Evolutionary conservation across 2,888 invertebrate species (phyloP).

Genomic region (Xestoiulus laeticollis): DNA sequence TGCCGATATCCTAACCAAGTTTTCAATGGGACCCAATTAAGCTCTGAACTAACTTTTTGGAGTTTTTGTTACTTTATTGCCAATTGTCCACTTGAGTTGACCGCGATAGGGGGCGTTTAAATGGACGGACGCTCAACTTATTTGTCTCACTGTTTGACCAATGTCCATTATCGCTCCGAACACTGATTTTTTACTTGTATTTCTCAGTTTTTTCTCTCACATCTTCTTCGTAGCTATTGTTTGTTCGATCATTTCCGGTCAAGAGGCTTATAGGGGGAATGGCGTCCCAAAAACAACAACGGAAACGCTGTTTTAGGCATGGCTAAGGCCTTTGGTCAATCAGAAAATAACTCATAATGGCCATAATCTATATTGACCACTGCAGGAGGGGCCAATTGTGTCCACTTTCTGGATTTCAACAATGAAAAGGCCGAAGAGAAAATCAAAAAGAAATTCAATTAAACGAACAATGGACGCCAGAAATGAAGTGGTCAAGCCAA

Average conservation of each 20-base stretch:
- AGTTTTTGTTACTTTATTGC: conserved; percentile 16
- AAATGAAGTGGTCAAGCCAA: conserved; percentile 28
- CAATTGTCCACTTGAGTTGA: conserved; percentile 21
- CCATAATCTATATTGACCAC: conserved; percentile 15
- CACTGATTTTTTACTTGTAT: neutral
- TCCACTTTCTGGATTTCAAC: conserved; percentile 27
- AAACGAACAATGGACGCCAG: neutral
- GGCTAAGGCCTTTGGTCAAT: neutral
- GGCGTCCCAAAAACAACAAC: conserved; percentile 19
- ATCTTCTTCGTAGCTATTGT: neutral
- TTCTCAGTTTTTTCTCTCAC: too few relatives aligned
- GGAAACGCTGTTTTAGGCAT: neutral
- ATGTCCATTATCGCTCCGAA: conserved; percentile 21
- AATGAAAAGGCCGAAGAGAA: neutral
- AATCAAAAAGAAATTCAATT: conserved; percentile 31
- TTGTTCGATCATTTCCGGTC: conserved; percentile 28
- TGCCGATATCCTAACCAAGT: neutral
- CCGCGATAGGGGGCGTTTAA: neutral
- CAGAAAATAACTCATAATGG: conserved; percentile 7
- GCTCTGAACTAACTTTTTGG: neutral
- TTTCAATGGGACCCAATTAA: neutral
- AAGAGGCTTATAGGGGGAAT: neutral
- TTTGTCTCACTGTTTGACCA: conserved; percentile 3
- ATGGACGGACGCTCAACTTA: neutral
- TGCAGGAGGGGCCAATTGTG: conserved; percentile 6